Base-by-base conservation (phyloP, 2,113 vertebrate genomes). In the Platysternon megacephalum region DNA sequence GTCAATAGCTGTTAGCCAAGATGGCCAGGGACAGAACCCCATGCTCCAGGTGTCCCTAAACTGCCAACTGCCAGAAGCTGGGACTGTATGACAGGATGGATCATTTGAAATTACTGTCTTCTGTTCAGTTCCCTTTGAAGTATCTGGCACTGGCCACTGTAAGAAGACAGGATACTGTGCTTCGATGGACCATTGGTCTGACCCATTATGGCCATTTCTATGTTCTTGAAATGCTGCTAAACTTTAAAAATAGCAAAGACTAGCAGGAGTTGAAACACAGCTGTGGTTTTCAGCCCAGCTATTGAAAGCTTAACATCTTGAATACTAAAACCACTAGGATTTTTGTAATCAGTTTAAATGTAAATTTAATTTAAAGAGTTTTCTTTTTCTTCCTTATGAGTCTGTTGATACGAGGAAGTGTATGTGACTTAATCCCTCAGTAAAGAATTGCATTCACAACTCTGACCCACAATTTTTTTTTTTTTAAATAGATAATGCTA, bases 191-290 rank as follows among this genome's bases (percentile, higher is more conserved):
- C 61, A 68, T 68, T 68, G 32, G 16, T 68, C 35, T 68, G 32
- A n/a, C 16, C 17, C 61, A n/a, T 17, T 68, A 68, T 68, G 35
- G 61, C 61, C 17, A 17, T 68, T 68, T 35, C 35, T 21, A n/a
- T 9, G 35, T 68, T 68, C 61, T 8, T 49, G 68, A 49, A 94
- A 49, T 17, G 10, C 48, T 0, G 2, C 3, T 32, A 0, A 8
- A 24, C 0, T 32, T 83, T 58, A 80, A 24, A 55, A 61, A 1
- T 1, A 78, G 5, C 46, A 84, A 56, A 82, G 8, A 2, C 42
- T 39, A 3, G 24, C 61, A 68, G 44, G 55, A 35, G 4, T 16
- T 24, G 44, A 85, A 93, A 85, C 28, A 10, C 32, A 8, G 44
- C 22, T 83, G 85, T 49, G 2, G 35, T 53, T 3, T 0, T 26